A percentile compares a stretch with the other conserved stretches of the same genome.
Evolutionary conservation across 2,113 vertebrate genomes (phyloP).

Genomic region (Oryzias woworae): DNA sequence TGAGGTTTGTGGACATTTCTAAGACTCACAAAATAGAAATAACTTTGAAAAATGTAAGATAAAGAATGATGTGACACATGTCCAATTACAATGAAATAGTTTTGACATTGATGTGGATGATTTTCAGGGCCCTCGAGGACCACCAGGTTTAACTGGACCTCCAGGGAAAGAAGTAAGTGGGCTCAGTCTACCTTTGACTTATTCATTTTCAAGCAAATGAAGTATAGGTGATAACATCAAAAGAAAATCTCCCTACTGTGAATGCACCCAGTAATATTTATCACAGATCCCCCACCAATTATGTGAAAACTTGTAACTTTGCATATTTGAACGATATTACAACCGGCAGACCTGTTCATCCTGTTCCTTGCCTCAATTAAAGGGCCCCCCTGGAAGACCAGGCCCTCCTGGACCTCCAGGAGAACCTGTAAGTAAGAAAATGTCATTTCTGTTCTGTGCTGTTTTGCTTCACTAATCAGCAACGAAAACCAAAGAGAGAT

Average conservation of each 20-base stretch:
- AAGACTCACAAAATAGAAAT: slow-evolving; percentile 29
- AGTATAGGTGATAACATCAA: slow-evolving; percentile 34
- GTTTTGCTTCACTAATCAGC: slow-evolving; percentile 19
- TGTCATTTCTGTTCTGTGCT: slow-evolving; percentile 17
- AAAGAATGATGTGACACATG: background rate
- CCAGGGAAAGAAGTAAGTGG: slow-evolving; percentile 84
- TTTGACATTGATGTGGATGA: slow-evolving; percentile 11
- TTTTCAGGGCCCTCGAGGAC: slow-evolving; percentile 85
- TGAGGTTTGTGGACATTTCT: slow-evolving; percentile 78
- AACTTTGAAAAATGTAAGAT: slow-evolving; percentile 1
- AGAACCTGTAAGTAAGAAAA: slow-evolving; percentile 86
- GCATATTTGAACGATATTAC: slow-evolving; percentile 23
- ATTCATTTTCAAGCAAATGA: slow-evolving; percentile 23
- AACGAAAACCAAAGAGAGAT: slow-evolving; percentile 2
- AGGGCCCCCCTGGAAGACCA: slow-evolving; percentile 90
- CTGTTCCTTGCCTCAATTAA: slow-evolving; percentile 66
- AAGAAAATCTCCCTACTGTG: slow-evolving; percentile 34
- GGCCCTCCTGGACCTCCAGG: slow-evolving; percentile 92
- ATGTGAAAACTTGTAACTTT: slow-evolving; percentile 36
- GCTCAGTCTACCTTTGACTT: slow-evolving; percentile 13
- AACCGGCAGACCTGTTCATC: slow-evolving; percentile 37
- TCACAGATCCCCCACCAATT: slow-evolving; percentile 49
- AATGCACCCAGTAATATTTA: slow-evolving; percentile 29
- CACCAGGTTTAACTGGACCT: slow-evolving; percentile 82
- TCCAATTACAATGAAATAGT: slow-evolving; percentile 13